These are phyloP conservation scores for Aleadryas rufinucha DNA, from an alignment of 2,113 vertebrate species.

Conservation along the genomic window DNA sequence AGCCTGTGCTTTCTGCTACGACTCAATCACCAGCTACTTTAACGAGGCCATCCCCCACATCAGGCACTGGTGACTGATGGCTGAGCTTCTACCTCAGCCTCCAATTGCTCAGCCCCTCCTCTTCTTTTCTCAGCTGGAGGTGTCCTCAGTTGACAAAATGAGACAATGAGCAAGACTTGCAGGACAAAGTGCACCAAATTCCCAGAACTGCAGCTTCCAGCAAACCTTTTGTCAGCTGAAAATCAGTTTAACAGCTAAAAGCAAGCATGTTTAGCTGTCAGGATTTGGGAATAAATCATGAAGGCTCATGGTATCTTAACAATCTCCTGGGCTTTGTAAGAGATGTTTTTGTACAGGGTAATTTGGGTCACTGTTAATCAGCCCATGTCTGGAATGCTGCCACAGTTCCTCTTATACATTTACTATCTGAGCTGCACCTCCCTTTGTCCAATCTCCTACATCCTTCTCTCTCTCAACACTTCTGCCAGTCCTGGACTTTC, in stretches of 20 bases:
- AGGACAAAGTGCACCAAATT: not conserved
- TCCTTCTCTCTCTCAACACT: not conserved
- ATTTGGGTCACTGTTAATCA: not conserved
- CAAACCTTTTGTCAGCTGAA: not conserved
- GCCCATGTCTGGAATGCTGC: not conserved
- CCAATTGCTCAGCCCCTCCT: not conserved
- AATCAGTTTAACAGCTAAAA: not conserved
- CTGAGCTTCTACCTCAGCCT: not conserved
- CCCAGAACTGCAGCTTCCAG: not conserved
- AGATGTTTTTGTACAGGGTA: not conserved
- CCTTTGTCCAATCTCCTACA: not conserved
- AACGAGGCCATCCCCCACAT: not conserved
- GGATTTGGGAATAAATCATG: not conserved
- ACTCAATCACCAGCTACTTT: constrained; percentile 6
- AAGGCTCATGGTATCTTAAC: not conserved
- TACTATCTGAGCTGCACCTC: not conserved
- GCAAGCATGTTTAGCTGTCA: not conserved
- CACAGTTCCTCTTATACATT: not conserved
- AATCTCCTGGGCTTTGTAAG: not conserved
- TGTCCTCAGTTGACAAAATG: not conserved
- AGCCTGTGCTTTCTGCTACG: not conserved
- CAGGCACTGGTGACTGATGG: not conserved
- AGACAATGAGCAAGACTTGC: not conserved
- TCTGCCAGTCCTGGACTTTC: not conserved
- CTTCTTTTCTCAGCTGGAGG: not conserved